Evolutionary conservation across 2,113 vertebrate genomes (phyloP).

Genomic region (Hippocampus zosterae): DNA sequence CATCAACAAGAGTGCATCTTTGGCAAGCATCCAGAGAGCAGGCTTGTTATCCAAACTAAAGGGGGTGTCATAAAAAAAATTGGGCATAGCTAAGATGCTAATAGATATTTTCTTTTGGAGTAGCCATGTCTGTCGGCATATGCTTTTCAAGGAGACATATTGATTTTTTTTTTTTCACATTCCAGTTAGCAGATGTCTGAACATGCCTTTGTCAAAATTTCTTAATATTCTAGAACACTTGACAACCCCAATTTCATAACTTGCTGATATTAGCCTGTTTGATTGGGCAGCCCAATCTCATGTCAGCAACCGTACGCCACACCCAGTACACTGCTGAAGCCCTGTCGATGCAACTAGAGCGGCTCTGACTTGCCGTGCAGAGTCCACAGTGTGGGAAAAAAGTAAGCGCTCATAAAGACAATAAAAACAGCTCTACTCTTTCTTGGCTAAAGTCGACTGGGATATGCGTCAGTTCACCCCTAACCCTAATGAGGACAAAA

Average conservation of each 20-base stretch:
- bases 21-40: slow-evolving; percentile 51
- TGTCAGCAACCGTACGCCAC: background rate
- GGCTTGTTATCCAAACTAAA: slow-evolving; percentile 19
- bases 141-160: background rate
- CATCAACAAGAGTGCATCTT: slow-evolving; percentile 58
- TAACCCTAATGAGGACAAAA: background rate
- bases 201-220: background rate
- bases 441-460: background rate
- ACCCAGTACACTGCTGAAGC: too few relatives aligned
- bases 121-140: background rate
- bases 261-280: slow-evolving; percentile 13
- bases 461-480: background rate
- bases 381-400: too few relatives aligned
- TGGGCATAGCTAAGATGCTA: slow-evolving; percentile 63
- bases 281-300: background rate
- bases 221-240: background rate
- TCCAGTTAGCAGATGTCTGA: background rate
- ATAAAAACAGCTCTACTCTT: background rate
- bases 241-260: background rate
- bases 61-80: slow-evolving; percentile 36
- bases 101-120: slow-evolving; percentile 28
- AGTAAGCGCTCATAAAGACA: background rate
- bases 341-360: too few relatives aligned
- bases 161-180: too few relatives aligned
- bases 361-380: too few relatives aligned